phyloP scores from a whole-genome alignment of 1,140 invertebrate genomes.

The Leptinotarsa undecemlineata region DNA sequence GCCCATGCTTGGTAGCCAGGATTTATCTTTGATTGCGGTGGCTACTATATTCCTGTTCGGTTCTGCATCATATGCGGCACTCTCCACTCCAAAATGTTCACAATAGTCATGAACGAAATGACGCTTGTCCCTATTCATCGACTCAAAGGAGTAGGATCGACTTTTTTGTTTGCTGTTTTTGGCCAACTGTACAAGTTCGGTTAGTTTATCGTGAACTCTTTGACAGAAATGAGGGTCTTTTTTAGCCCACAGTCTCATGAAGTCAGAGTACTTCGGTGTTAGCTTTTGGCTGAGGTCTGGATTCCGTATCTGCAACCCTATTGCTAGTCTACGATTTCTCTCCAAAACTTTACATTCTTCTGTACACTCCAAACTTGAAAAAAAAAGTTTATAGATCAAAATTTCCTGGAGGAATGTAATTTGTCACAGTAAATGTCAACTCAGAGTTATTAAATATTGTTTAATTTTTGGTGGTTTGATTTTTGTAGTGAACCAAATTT shows the following conservation, averaged over 20 bases:
- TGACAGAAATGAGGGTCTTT: slow-evolving; percentile 81
- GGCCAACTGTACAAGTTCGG: slow-evolving; percentile 83
- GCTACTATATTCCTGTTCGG: slow-evolving; percentile 94
- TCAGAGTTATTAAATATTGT: too few species aligned
- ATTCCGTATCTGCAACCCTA: slow-evolving; percentile 89
- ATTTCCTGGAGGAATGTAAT: not conserved
- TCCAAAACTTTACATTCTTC: slow-evolving; percentile 87
- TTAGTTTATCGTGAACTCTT: slow-evolving; percentile 82
- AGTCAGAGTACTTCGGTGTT: slow-evolving; percentile 83
- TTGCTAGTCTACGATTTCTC: slow-evolving; percentile 82
- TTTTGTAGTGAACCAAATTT: not conserved
- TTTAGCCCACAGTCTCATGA: slow-evolving; percentile 82
- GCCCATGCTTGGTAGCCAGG: slow-evolving; percentile 84
- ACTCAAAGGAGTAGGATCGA: slow-evolving; percentile 82
- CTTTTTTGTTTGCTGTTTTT: slow-evolving; percentile 70
- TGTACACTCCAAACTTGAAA: slow-evolving; percentile 81
- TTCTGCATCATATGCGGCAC: slow-evolving; percentile 90
- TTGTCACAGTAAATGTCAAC: too few species aligned
- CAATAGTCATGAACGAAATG: slow-evolving; percentile 91
- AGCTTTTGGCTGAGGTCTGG: slow-evolving; percentile 81
- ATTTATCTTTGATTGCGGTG: slow-evolving; percentile 73
- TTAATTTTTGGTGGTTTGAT: too few species aligned
- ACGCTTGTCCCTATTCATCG: slow-evolving; percentile 90
- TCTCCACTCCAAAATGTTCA: slow-evolving; percentile 91
- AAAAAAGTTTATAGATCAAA: too few species aligned